A percentile compares a stretch with the other conserved stretches of the same genome.
These are phyloP conservation scores for Meiosimyza decipiens DNA, from an alignment of 2,888 invertebrate species.

Conservation along the genomic window DNA sequence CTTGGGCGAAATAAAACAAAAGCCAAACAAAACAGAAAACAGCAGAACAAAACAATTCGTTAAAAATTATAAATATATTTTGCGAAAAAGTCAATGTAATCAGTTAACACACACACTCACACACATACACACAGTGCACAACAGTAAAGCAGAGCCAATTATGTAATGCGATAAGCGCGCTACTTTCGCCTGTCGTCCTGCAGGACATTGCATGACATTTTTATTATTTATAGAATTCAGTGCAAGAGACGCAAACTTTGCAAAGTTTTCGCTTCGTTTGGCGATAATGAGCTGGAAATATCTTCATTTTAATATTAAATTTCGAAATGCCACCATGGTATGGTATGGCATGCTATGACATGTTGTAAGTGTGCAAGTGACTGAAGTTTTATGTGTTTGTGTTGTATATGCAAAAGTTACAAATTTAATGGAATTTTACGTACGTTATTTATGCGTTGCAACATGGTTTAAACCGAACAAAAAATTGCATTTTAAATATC, in stretches of 20 bases:
- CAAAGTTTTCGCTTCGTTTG: constrained; percentile 31
- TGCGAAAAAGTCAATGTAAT: not conserved
- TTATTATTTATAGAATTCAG: constrained; percentile 34
- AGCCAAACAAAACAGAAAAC: not conserved
- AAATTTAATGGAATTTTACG: constrained; percentile 15
- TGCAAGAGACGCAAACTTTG: constrained; percentile 23
- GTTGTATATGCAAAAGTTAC: constrained; percentile 13
- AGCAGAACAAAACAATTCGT: not conserved
- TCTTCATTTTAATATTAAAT: constrained; percentile 23
- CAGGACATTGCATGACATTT: constrained; percentile 12
- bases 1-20: not conserved
- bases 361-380: not conserved
- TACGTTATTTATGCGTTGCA: constrained; percentile 19
- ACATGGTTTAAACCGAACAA: not conserved
- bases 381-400: not conserved
- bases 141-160: constrained; percentile 3
- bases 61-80: constrained; percentile 27
- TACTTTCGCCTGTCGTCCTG: not conserved
- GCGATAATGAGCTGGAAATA: constrained; percentile 30
- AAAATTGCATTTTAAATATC: not conserved
- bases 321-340: constrained; percentile 16
- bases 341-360: not conserved
- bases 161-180: constrained; percentile 20
- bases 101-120: no score
- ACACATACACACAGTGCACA: not conserved